Evolutionary conservation across 2,113 vertebrate species (phyloP), one percentile per base, ranked within the genome.

Genomic region (Gnathonemus echidnorhynchus): DNA sequence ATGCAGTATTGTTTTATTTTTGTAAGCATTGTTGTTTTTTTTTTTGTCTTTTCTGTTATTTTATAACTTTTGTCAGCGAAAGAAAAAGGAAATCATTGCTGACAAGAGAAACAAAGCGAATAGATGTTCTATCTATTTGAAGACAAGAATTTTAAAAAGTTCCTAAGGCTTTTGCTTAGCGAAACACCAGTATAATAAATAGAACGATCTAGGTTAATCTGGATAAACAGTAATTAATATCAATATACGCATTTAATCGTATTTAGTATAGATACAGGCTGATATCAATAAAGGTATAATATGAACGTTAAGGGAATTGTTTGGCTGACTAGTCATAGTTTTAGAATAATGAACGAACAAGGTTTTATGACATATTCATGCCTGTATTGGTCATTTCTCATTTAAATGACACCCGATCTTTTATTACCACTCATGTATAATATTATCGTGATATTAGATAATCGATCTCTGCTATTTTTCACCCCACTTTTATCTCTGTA

Each of bases 1-100:
- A 53, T 53, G 86, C 86, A 53, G 49, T 87, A 85, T 48, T 85
- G 83, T 87, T 35, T 87, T 19, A 17, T 53, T 19, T 87, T 83
- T 89, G 46, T 80, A 46, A 80, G 27, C 48, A 50, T 74, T 48
- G 6, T 31, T 21, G 11, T 46, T 46, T 50, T 49, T 50, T 50
- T 52, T 31, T 89, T 10, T 53, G 50, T 19, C 17, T 80, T 83
- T 84, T 84, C 45, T 83, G 21, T 42, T 80, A 4, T 42, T 89
- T 87, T 89, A 50, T 89, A 39, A 50, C 48, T 39, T 39, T 39
- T 10, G n/a, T 50, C 80, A 10, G 31, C 15, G 48, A 31, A 42
- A 45, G 35, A 19, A 42, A 74, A 56, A 42, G 15, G 24, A 62
- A 35, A 77, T 27, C 9, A 3, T 27, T 27, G 58, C 58, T 66